phyloP scores from a whole-genome alignment of 2,888 invertebrate species.

The Aphrophora alni region DNA sequence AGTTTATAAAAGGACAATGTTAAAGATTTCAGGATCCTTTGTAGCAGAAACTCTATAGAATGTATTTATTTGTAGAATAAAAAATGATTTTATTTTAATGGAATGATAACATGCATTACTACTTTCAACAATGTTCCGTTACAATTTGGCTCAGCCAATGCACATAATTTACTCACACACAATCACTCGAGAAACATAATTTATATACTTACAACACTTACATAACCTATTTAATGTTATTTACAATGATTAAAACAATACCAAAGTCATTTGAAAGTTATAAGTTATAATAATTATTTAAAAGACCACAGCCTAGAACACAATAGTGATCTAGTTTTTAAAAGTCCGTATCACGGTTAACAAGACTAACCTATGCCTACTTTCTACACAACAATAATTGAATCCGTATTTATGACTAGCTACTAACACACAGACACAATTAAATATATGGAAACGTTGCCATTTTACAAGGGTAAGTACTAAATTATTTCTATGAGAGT shows the following conservation, averaged over 20 bases:
- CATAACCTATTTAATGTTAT: conserved; percentile 3
- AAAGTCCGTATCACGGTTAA: conserved; percentile 28
- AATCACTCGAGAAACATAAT: conserved; percentile 11
- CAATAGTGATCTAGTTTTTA: conserved; percentile 26
- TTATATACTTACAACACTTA: conserved; percentile 13
- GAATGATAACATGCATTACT: background rate
- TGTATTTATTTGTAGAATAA: too few relatives aligned
- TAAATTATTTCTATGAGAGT: background rate
- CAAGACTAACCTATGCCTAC: conserved; percentile 34
- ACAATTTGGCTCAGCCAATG: conserved; percentile 25
- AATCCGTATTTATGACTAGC: conserved; percentile 35
- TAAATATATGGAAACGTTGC: conserved; percentile 30
- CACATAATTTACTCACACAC: background rate
- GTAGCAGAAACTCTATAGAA: too few relatives aligned
- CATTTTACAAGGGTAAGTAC: background rate
- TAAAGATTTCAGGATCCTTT: too few relatives aligned
- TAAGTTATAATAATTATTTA: conserved; percentile 11
- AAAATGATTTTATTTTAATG: background rate
- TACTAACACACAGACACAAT: conserved; percentile 34
- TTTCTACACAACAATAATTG: conserved; percentile 34
- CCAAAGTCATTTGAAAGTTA: conserved; percentile 25
- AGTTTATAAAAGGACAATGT: too few relatives aligned
- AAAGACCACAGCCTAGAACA: conserved; percentile 21
- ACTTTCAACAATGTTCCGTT: background rate
- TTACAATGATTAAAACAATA: conserved; percentile 31